Percentiles rank a stretch among this genome's conserved stretches.
phyloP scores from a whole-genome alignment of 30 jellyfish, hydroid and myxozoan species.

The Aurelia aurita region DNA sequence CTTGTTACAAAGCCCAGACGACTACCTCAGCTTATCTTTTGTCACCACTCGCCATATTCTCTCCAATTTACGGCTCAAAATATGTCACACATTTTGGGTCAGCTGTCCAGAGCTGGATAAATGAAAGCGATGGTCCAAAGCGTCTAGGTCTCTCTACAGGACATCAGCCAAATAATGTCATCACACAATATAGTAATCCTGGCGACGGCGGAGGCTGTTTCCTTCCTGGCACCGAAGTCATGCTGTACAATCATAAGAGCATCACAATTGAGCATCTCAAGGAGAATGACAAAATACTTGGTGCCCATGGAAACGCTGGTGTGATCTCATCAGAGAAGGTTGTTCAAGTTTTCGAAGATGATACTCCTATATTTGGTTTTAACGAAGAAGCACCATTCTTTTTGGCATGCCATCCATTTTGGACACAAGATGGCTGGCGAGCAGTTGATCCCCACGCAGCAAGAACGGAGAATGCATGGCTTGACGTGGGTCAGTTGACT shows the following conservation, averaged over 20 bases:
- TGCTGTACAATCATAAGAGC: constrained; percentile 4
- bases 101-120: constrained; percentile 51
- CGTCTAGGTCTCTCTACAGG: constrained; percentile 5
- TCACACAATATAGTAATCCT: not conserved
- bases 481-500: constrained; percentile 64
- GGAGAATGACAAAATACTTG: constrained; percentile 24
- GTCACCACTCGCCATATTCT: too few species aligned
- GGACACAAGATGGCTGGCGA: constrained; percentile 80
- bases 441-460: constrained; percentile 68
- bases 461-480: constrained; percentile 48
- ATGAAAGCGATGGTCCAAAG: constrained; percentile 17
- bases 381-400: constrained; percentile 51
- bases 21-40: not conserved
- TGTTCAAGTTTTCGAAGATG: constrained; percentile 10
- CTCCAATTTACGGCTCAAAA: too few species aligned
- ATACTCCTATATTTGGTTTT: constrained; percentile 52
- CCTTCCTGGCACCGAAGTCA: constrained; percentile 25
- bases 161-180: constrained; percentile 11
- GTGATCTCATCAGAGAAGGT: constrained; percentile 52
- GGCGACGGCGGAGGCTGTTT: constrained; percentile 19
- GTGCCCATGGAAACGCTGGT: constrained; percentile 33
- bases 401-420: constrained; percentile 60
- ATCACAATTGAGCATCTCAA: constrained; percentile 36
- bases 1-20: constrained; percentile 53
- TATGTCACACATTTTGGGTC: constrained; percentile 26